phyloP scores from a whole-genome alignment of 2,888 invertebrate species.

The Priocnemis perturbator region DNA sequence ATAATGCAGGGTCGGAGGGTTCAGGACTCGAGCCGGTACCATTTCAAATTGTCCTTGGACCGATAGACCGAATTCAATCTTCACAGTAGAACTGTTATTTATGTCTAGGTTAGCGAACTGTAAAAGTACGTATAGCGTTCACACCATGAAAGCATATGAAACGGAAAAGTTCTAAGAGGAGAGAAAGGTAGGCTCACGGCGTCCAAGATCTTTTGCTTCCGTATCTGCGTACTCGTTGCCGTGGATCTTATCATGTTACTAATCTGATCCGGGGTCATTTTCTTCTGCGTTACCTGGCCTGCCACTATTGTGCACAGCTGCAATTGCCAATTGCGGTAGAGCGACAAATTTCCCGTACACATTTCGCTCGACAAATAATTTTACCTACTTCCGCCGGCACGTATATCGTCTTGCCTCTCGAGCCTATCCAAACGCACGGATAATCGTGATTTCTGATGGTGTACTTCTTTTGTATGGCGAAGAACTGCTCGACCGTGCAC shows the following conservation, averaged over 20 bases:
- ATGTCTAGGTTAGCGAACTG: slow-evolving; percentile 67
- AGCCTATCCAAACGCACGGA: slow-evolving; percentile 91
- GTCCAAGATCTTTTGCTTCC: slow-evolving; percentile 88
- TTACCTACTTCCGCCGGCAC: slow-evolving; percentile 85
- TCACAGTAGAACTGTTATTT: slow-evolving; percentile 78
- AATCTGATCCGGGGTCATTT: slow-evolving; percentile 90
- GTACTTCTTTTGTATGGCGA: slow-evolving; percentile 71
- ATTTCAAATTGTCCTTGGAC: slow-evolving; percentile 85
- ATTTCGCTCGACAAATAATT: too few species aligned
- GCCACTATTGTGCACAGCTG: slow-evolving; percentile 78
- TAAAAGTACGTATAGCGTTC: slow-evolving; percentile 14
- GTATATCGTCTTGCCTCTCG: slow-evolving; percentile 81
- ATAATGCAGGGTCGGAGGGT: slow-evolving; percentile 86
- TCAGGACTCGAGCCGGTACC: slow-evolving; percentile 86
- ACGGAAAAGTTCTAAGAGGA: too few species aligned
- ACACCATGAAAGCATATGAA: neutral
- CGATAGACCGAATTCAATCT: slow-evolving; percentile 86
- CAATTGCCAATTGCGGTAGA: too few species aligned
- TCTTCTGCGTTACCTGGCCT: slow-evolving; percentile 86
- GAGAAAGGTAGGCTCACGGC: too few species aligned
- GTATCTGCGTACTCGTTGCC: slow-evolving; percentile 85
- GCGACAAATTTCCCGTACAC: too few species aligned
- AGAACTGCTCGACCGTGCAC: slow-evolving; percentile 76
- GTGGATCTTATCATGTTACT: slow-evolving; percentile 90
- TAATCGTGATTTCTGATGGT: slow-evolving; percentile 80